A percentile compares a stretch with the other conserved stretches of the same genome.
These are phyloP conservation scores for Rhombomys opimus DNA, from an alignment of 2,113 vertebrate genomes.

Conservation along the genomic window DNA sequence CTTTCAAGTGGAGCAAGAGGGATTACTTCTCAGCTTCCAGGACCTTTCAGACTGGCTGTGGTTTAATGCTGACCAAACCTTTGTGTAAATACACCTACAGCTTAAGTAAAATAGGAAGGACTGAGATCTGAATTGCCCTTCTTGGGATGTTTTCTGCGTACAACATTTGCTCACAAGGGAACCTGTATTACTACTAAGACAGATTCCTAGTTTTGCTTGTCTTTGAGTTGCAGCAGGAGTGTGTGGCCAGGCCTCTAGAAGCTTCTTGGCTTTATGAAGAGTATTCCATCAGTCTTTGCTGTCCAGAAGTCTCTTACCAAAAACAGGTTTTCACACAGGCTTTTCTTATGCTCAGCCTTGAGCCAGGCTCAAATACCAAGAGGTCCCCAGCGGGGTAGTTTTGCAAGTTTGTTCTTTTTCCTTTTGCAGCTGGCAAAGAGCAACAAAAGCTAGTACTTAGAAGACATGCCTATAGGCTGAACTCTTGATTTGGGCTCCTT, in stretches of 20 bases:
- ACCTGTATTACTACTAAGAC: constrained; percentile 72
- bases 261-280: constrained; percentile 71
- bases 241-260: constrained; percentile 44
- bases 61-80: constrained; percentile 69
- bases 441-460: constrained; percentile 56
- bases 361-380: constrained; percentile 71
- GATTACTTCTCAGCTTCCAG: constrained; percentile 32
- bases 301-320: constrained; percentile 67
- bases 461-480: constrained; percentile 1
- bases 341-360: constrained; percentile 75
- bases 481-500: constrained; percentile 32
- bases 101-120: constrained; percentile 77
- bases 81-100: constrained; percentile 77
- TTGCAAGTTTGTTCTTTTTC: constrained; percentile 70
- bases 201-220: constrained; percentile 54
- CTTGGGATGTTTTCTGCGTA: constrained; percentile 50
- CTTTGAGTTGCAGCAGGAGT: constrained; percentile 33
- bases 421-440: constrained; percentile 57
- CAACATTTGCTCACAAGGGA: constrained; percentile 67
- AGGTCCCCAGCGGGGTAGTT: constrained; percentile 52
- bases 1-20: constrained; percentile 79
- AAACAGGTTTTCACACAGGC: constrained; percentile 74
- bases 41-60: constrained; percentile 55
- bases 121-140: constrained; percentile 30
- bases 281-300: constrained; percentile 43